These are phyloP conservation scores for Gymnorhina tibicen DNA, from an alignment of 2,113 vertebrate species.

Conservation along the genomic window DNA sequence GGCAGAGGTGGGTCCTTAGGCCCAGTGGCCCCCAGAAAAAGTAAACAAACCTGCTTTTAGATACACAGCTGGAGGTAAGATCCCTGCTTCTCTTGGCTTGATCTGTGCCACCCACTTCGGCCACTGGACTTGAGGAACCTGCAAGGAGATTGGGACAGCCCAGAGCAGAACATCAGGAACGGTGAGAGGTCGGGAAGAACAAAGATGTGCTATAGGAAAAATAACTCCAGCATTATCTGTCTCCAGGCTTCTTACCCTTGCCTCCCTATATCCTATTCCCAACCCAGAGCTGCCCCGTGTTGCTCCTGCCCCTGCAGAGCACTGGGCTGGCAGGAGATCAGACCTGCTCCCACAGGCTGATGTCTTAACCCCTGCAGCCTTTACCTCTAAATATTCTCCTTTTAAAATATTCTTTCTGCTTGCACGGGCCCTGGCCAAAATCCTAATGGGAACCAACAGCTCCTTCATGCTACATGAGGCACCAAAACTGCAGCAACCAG, in stretches of 20 bases:
- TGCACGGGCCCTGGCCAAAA: not conserved
- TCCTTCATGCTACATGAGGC: not conserved
- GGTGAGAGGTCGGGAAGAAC: not conserved
- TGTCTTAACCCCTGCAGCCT: not conserved
- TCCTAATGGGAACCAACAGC: not conserved
- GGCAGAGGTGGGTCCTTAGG: not conserved
- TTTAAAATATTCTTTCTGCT: not conserved
- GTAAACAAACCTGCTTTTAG: not conserved
- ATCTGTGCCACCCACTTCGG: not conserved
- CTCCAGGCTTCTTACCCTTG: not conserved
- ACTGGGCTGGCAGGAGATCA: not conserved
- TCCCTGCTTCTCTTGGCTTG: not conserved
- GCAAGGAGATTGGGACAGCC: not conserved
- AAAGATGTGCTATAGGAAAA: not conserved
- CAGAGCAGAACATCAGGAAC: not conserved
- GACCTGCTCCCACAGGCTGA: not conserved
- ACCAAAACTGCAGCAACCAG: not conserved
- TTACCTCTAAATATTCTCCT: not conserved
- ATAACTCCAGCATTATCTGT: not conserved
- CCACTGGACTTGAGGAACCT: not conserved
- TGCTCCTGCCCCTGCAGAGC: not conserved
- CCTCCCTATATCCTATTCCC: fast-evolving
- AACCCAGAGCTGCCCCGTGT: fast-evolving
- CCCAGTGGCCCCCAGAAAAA: too few species aligned
- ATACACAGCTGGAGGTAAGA: not conserved